These are phyloP conservation scores for Psylliodes chrysocephalus DNA, from an alignment of 2,888 invertebrate species.

Conservation along the genomic window DNA sequence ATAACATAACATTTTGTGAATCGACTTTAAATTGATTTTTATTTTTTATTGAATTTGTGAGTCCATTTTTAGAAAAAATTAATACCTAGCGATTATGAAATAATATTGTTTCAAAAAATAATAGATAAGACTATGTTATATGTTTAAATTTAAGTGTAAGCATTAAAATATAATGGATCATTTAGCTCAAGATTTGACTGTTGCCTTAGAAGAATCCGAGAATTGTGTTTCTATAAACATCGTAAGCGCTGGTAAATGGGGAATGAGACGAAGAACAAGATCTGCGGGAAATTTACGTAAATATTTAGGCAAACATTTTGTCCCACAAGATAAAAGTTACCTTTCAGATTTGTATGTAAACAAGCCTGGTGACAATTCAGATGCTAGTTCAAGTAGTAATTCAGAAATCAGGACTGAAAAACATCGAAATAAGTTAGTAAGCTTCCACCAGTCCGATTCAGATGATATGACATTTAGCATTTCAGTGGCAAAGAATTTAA, in stretches of 20 bases:
- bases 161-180: conserved; percentile 73
- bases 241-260: conserved; percentile 72
- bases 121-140: no score
- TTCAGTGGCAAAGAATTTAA: conserved; percentile 55
- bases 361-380: conserved; percentile 63
- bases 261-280: conserved; percentile 81
- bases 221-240: conserved; percentile 68
- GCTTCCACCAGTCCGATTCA: conserved; percentile 63
- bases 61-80: no score
- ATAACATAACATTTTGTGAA: no score
- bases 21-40: no score
- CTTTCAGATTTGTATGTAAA: conserved; percentile 54
- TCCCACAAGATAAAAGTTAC: conserved; percentile 25
- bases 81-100: no score
- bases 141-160: background rate
- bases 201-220: conserved; percentile 81
- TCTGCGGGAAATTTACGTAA: conserved; percentile 88
- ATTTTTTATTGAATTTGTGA: no score
- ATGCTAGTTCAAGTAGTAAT: conserved; percentile 65
- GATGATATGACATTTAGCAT: conserved; percentile 61
- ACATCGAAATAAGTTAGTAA: conserved; percentile 54
- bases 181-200: conserved; percentile 82
- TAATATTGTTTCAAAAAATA: no score
- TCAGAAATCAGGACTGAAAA: conserved; percentile 58
- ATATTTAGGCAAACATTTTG: conserved; percentile 52